Evolutionary conservation across 2,888 invertebrate genomes (phyloP), one percentile per base, ranked within the genome.

Genomic region (Nomada ruficornis): DNA sequence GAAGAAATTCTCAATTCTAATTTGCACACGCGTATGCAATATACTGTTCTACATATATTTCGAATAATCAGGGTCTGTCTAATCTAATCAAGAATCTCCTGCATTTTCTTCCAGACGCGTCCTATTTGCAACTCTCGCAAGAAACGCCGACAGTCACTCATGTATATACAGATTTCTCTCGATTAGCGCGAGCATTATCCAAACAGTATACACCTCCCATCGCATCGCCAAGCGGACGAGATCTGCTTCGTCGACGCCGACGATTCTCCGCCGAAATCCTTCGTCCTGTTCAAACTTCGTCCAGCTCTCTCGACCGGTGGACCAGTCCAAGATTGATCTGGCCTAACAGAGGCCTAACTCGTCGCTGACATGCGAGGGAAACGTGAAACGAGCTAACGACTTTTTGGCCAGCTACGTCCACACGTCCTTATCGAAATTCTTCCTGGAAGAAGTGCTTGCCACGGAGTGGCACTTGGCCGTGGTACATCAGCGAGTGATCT

Each of bases 341-440:
- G 60, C 72, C 68, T 74, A 65, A 80, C 77, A 75, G 77, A 82
- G 70, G 68, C 57, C 44, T 60, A 60, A 20, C 57, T 67, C 70
- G 57, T 36, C 68, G 73, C n/a, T 54, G 75, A 67, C 74, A 42
- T 65, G 42, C 67, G 10, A 72, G 72, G 75, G 67, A 85, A 83
- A 80, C 71, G 70, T 68, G 83, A 86, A 77, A 80, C 79, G 85
- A 60, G 77, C 69, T 88, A 88, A 88, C 83, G 85, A 88, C 82
- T 81, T 84, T 87, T 76, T 65, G 82, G 80, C 82, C 85, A 77
- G 70, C 79, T 75, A 68, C 60, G 76, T 85, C 81, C 74, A 65
- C 86, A 80, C 77, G 84, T 84, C 87, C 88, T 90, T 90, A 90
- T 90, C 90, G 86, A 88, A 90, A 84, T 90, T 84, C 87, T 90